Conservation (phyloP, 2,888 invertebrate species). For the Patella caerulea region DNA sequence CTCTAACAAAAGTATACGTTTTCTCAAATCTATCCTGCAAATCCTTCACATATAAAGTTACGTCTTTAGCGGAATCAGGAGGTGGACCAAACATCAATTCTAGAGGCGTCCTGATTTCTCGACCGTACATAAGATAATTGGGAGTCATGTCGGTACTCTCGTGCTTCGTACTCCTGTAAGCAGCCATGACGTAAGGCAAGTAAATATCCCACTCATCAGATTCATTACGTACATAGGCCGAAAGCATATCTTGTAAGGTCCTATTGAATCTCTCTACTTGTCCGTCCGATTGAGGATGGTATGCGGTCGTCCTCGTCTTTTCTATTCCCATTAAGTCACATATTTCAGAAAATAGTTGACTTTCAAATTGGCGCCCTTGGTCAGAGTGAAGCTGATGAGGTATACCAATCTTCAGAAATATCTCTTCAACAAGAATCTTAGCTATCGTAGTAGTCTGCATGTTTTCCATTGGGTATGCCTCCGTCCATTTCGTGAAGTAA, state of each 20-base stretch:
- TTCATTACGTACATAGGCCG: slow-evolving; percentile 30
- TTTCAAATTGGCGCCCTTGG: slow-evolving; percentile 35
- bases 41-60: neutral
- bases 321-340: slow-evolving; percentile 27
- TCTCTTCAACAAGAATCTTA: slow-evolving; percentile 23
- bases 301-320: slow-evolving; percentile 27
- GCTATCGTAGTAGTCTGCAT: slow-evolving; percentile 23
- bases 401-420: slow-evolving; percentile 30
- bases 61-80: slow-evolving; percentile 1
- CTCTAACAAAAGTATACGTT: neutral
- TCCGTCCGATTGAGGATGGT: slow-evolving; percentile 22
- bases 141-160: slow-evolving; percentile 29
- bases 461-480: neutral
- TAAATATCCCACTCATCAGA: slow-evolving; percentile 32
- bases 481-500: neutral
- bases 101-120: slow-evolving; percentile 20
- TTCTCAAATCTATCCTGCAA: slow-evolving; percentile 1
- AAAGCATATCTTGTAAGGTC: slow-evolving; percentile 25
- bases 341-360: slow-evolving; percentile 32
- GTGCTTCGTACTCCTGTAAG: slow-evolving; percentile 30
- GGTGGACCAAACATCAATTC: slow-evolving; percentile 27
- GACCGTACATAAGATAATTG: slow-evolving; percentile 26
- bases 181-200: slow-evolving; percentile 31
- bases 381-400: slow-evolving; percentile 32
- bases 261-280: slow-evolving; percentile 30